phyloP scores from a whole-genome alignment of 2,888 invertebrate species.

The Pristionchus maxplancki region DNA sequence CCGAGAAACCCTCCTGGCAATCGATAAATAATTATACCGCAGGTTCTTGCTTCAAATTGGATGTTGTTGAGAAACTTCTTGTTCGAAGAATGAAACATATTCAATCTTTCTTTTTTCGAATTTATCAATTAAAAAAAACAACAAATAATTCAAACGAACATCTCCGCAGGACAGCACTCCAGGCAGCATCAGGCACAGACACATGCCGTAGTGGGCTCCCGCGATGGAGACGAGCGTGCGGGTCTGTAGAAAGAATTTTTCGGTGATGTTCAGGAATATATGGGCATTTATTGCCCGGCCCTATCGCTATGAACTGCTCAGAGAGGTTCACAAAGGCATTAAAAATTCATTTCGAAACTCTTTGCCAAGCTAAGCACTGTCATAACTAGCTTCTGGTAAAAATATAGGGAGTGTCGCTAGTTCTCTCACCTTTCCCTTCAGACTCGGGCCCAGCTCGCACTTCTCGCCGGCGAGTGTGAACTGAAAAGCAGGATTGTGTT shows the following conservation, averaged over 20 bases:
- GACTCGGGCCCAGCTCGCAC: slow-evolving; percentile 61
- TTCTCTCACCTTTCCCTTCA: slow-evolving; percentile 56
- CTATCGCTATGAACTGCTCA: too few relatives aligned
- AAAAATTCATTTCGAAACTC: too few relatives aligned
- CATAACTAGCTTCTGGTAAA: too few relatives aligned
- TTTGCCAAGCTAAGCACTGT: too few relatives aligned
- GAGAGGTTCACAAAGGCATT: too few relatives aligned
- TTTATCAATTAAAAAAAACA: background rate
- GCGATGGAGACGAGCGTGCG: slow-evolving; percentile 62
- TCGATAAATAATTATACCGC: too few relatives aligned
- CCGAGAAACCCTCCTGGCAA: too few relatives aligned
- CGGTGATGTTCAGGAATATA: background rate
- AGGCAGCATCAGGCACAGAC: slow-evolving; percentile 56
- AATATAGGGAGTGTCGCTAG: too few relatives aligned
- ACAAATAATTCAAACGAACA: background rate
- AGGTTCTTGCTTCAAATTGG: too few relatives aligned
- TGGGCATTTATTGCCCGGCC: too few relatives aligned
- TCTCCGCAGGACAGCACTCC: background rate
- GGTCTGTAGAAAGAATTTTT: background rate
- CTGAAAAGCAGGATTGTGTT: slow-evolving; percentile 46
- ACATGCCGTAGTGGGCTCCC: slow-evolving; percentile 69
- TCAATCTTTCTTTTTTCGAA: too few relatives aligned
- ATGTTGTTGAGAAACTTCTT: too few relatives aligned
- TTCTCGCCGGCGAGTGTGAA: slow-evolving; percentile 51
- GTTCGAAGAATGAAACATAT: background rate